phyloP scores from a whole-genome alignment of 2,113 vertebrate genomes.

The Anolis carolinensis region DNA sequence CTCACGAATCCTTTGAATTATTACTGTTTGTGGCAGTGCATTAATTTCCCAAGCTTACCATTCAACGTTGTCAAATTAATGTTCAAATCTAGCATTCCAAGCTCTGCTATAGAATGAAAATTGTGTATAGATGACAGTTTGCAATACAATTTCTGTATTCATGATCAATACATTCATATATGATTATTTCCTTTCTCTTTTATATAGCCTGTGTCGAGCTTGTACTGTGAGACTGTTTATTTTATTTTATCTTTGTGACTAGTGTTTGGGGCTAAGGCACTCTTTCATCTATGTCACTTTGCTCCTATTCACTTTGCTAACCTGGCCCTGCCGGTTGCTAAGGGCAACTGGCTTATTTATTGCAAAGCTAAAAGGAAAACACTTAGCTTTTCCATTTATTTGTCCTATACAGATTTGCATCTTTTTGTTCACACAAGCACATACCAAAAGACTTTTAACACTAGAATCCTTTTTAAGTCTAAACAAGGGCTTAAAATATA shows the following conservation, averaged over 20 bases:
- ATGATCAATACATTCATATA: neutral
- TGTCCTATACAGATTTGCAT: constrained; percentile 11
- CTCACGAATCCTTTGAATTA: no score
- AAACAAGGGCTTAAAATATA: constrained; percentile 54
- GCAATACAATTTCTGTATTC: neutral
- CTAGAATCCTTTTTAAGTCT: constrained; percentile 62
- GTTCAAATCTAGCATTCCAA: no score
- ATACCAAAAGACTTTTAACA: constrained; percentile 38
- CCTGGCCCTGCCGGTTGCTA: neutral
- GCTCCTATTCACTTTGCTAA: neutral
- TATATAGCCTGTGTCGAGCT: neutral
- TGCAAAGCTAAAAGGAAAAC: constrained; percentile 18
- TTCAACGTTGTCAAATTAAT: no score
- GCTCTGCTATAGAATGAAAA: neutral
- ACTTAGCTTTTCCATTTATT: constrained; percentile 44
- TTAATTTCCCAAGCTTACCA: no score
- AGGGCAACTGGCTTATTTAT: constrained; percentile 18
- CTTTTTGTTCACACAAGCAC: constrained; percentile 33
- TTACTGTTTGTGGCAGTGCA: no score
- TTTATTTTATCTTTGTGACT: neutral
- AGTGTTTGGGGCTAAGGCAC: neutral
- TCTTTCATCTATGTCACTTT: neutral
- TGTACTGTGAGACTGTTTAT: neutral
- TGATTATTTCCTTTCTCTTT: neutral
- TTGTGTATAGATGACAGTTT: neutral